These are phyloP conservation scores for Chaetura pelagica DNA, from an alignment of 2,113 vertebrate species.

Conservation along the genomic window DNA sequence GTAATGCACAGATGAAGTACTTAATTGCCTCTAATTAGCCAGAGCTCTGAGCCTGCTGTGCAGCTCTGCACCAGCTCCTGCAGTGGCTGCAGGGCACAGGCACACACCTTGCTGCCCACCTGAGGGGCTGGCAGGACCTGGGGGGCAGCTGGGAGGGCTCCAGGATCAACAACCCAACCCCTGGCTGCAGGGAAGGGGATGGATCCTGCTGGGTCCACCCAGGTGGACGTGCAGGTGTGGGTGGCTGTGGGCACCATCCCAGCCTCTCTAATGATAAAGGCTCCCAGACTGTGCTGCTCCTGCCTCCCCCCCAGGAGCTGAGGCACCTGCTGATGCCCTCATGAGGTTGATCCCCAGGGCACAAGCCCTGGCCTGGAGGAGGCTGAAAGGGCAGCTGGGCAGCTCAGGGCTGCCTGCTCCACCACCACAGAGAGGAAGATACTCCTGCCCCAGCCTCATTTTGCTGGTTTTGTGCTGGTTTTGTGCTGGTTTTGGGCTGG, in stretches of 20 bases:
- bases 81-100: neutral
- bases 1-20: accelerated
- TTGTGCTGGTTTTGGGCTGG: no score
- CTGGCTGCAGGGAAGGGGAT: neutral
- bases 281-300: no score
- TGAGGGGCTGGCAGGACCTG: neutral
- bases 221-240: accelerated
- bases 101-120: no score
- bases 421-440: neutral
- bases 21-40: neutral
- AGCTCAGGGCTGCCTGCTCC: neutral
- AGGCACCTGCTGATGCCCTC: neutral
- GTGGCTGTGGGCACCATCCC: neutral
- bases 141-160: neutral
- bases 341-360: neutral
- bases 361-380: neutral
- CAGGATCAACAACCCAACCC: neutral
- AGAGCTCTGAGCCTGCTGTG: accelerated
- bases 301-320: neutral
- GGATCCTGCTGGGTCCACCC: neutral
- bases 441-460: neutral
- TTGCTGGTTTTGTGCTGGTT: no score
- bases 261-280: no score
- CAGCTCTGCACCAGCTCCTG: neutral
- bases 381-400: neutral